Percentiles rank a stretch among this genome's conserved stretches.
phyloP scores from a whole-genome alignment of 2,888 invertebrate genomes.

The Zonitis immaculata region DNA sequence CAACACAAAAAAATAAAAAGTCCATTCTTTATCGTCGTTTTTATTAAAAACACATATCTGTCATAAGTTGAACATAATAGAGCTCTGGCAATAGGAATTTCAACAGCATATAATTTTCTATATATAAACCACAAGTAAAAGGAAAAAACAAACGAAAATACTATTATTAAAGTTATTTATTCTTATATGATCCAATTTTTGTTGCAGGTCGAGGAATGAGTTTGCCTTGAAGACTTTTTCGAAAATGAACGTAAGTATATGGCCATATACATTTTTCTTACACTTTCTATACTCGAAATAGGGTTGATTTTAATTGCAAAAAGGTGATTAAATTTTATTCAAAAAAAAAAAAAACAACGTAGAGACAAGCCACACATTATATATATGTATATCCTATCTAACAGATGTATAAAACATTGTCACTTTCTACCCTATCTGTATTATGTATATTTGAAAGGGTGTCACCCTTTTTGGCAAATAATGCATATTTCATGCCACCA shows the following conservation, averaged over 20 bases:
- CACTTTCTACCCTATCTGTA: constrained; percentile 42
- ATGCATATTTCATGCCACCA: constrained; percentile 43
- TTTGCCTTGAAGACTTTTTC: constrained; percentile 7
- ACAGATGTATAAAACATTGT: constrained; percentile 45
- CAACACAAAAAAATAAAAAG: neutral
- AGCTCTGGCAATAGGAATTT: neutral
- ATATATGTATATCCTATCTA: constrained; percentile 26
- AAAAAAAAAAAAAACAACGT: constrained; percentile 11
- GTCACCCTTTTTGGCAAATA: constrained; percentile 37
- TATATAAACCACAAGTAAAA: too few species aligned
- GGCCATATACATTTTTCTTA: neutral
- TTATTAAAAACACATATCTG: constrained; percentile 1
- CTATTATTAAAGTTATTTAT: neutral
- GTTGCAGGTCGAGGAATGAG: constrained; percentile 13
- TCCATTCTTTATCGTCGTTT: neutral
- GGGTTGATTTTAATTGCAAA: neutral
- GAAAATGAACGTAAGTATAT: constrained; percentile 13
- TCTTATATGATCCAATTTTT: neutral
- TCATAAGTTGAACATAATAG: neutral
- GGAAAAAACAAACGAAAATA: too few species aligned
- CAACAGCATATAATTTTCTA: neutral
- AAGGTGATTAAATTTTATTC: constrained; percentile 13
- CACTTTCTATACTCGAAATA: neutral
- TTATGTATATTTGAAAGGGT: too few species aligned
- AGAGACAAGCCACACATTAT: too few species aligned